Percentiles rank a stretch among this genome's conserved stretches.
Conservation (phyloP, 2,888 invertebrate species). For the Ophion obscuratus region DNA sequence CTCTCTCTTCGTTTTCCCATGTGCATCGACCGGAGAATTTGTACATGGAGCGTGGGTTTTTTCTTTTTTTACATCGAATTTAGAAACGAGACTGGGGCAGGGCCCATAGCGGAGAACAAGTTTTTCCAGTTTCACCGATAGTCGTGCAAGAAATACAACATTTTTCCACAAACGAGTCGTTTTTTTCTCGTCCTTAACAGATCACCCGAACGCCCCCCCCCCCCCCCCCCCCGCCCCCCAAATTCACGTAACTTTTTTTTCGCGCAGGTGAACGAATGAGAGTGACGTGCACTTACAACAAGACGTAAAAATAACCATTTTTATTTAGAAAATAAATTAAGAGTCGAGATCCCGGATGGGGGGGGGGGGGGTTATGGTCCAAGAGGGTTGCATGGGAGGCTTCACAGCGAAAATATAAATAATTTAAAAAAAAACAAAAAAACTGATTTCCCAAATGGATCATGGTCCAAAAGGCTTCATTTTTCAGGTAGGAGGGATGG, state of each 20-base stretch:
- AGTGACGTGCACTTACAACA: constrained; percentile 76
- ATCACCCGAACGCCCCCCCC: background rate
- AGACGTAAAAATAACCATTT: constrained; percentile 78
- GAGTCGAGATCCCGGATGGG: constrained; percentile 72
- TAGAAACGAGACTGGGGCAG: background rate
- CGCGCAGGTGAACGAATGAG: background rate
- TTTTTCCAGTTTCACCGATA: constrained; percentile 48
- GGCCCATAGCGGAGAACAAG: constrained; percentile 40
- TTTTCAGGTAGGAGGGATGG: background rate
- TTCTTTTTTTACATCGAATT: background rate
- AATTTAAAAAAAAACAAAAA: background rate
- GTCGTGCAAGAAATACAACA: constrained; percentile 12
- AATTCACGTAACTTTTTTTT: background rate
- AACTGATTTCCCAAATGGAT: background rate
- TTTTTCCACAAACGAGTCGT: constrained; percentile 41
- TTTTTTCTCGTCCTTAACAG: background rate
- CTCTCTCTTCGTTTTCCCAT: constrained; percentile 2
- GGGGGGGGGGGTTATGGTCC: background rate
- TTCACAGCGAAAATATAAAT: constrained; percentile 18
- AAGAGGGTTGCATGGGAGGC: background rate
- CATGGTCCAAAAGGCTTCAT: constrained; percentile 2
- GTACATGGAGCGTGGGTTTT: background rate
- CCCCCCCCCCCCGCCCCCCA: background rate
- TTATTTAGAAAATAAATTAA: constrained; percentile 83
- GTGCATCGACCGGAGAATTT: constrained; percentile 4